These are phyloP conservation scores for Lerema accius DNA, from an alignment of 1,140 invertebrate species.

Conservation along the genomic window DNA sequence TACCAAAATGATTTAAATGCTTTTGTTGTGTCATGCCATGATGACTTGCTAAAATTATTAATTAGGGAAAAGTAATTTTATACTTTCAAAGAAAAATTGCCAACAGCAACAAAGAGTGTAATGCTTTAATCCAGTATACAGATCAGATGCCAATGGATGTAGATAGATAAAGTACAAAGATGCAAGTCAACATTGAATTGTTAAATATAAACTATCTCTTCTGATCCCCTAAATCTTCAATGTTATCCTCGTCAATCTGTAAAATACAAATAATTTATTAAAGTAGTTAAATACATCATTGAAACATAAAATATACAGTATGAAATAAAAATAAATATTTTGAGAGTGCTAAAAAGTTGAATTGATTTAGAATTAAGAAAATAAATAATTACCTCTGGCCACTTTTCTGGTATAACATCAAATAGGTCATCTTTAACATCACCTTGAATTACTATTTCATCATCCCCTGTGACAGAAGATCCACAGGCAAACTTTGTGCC, in stretches of 20 bases:
- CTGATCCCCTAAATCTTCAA: slow-evolving; percentile 88
- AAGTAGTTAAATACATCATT: too few relatives aligned
- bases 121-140: neutral
- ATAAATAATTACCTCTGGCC: slow-evolving; percentile 89
- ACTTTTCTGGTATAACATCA: slow-evolving; percentile 98
- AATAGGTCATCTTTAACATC: slow-evolving; percentile 99
- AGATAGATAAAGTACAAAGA: slow-evolving; percentile 31
- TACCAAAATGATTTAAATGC: too few relatives aligned
- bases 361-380: slow-evolving; percentile 30
- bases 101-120: neutral
- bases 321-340: too few relatives aligned
- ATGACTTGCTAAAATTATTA: too few relatives aligned
- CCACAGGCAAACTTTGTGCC: slow-evolving; percentile 99
- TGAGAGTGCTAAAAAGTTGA: too few relatives aligned
- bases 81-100: neutral
- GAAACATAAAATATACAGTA: too few relatives aligned
- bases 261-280: slow-evolving; percentile 54
- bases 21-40: too few relatives aligned
- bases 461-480: slow-evolving; percentile 98
- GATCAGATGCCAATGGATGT: neutral
- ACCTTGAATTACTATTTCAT: slow-evolving; percentile 99
- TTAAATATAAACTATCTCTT: slow-evolving; percentile 83
- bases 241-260: slow-evolving; percentile 88
- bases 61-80: neutral
- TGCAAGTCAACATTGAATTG: slow-evolving; percentile 22